phyloP scores from a whole-genome alignment of 1,140 invertebrate genomes.

The Pissodes strobi region DNA sequence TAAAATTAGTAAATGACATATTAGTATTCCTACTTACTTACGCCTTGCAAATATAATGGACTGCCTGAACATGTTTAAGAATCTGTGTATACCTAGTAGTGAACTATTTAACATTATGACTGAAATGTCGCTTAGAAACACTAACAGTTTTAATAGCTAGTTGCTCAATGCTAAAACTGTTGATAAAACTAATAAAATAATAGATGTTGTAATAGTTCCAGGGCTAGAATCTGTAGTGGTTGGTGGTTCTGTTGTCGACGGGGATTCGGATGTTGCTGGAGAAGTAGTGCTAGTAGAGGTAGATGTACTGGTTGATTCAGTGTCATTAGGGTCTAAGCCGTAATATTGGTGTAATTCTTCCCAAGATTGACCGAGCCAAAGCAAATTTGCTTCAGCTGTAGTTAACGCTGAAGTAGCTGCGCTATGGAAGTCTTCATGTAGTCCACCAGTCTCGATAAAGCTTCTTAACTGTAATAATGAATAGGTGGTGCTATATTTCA shows the following conservation, averaged over 20 bases:
- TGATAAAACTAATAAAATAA: background rate
- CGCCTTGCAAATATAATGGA: too few relatives aligned
- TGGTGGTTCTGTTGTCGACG: background rate
- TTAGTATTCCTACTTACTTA: too few relatives aligned
- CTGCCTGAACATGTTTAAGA: too few relatives aligned
- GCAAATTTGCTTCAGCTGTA: conserved; percentile 19
- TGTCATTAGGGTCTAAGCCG: background rate
- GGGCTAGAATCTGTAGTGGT: background rate
- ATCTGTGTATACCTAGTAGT: too few relatives aligned
- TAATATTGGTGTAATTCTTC: conserved; percentile 13
- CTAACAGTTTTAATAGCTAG: background rate
- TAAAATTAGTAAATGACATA: too few relatives aligned
- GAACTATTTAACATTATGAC: background rate
- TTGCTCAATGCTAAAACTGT: background rate
- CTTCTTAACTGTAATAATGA: conserved; percentile 21
- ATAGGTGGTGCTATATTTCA: too few relatives aligned
- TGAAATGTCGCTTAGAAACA: background rate
- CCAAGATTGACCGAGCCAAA: conserved; percentile 17
- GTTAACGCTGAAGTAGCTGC: conserved; percentile 18
- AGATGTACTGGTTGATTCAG: background rate
- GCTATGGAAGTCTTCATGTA: conserved; percentile 19
- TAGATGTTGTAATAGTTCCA: background rate
- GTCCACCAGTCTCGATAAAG: conserved; percentile 18
- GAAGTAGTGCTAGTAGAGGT: background rate
- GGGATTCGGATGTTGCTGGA: background rate